Percentiles rank a stretch among this genome's conserved stretches.
These are phyloP conservation scores for Myotis planiceps DNA, from an alignment of 2,797 vertebrate species.

Conservation along the genomic window DNA sequence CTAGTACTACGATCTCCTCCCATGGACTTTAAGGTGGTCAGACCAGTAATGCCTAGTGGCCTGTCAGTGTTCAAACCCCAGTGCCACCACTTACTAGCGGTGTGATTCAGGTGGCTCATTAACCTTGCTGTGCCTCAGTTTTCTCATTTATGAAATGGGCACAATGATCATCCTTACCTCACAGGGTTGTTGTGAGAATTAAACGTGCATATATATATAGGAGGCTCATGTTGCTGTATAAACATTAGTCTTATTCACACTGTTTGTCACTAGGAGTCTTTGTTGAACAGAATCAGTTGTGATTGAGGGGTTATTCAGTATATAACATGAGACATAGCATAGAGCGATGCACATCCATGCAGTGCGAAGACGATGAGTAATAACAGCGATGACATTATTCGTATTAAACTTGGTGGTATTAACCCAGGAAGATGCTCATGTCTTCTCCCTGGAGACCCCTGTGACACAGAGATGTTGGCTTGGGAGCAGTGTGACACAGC, in stretches of 20 bases:
- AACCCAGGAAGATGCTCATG: not conserved
- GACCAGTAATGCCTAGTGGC: not conserved
- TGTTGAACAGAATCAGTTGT: not conserved
- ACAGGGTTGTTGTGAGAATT: not conserved
- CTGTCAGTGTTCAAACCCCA: not conserved
- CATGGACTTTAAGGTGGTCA: not conserved
- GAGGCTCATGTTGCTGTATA: not conserved
- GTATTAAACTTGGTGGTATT: not conserved
- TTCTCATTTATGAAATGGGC: not conserved
- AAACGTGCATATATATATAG: not conserved
- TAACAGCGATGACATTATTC: not conserved
- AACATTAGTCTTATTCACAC: not conserved
- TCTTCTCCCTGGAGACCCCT: not conserved
- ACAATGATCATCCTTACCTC: not conserved
- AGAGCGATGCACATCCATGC: too few relatives aligned
- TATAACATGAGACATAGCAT: not conserved
- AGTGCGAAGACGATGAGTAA: not conserved
- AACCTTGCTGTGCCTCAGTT: not conserved
- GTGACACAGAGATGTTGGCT: not conserved
- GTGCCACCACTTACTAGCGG: not conserved
- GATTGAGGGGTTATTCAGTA: not conserved
- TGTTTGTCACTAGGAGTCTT: not conserved
- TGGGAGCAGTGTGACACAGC: not conserved
- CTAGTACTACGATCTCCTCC: not conserved
- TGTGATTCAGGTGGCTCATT: not conserved